A percentile compares a stretch with the other conserved stretches of the same genome.
Conservation (phyloP, 2,797 vertebrate genomes). For the Antennarius maculatus region DNA sequence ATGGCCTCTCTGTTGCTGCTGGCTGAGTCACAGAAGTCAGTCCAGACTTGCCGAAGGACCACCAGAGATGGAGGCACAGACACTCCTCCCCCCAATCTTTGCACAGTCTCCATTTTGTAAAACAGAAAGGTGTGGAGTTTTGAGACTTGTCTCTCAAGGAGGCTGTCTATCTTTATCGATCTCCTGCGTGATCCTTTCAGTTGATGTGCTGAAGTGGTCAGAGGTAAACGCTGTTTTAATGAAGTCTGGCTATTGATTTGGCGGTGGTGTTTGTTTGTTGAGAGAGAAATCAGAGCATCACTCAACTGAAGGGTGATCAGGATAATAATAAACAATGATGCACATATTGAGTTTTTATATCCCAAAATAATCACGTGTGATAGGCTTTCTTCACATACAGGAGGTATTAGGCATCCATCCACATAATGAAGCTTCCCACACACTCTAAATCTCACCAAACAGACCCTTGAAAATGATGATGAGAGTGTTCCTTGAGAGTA, state of each 20-base stretch:
- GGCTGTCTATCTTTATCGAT: constrained; percentile 62
- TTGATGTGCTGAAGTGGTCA: constrained; percentile 60
- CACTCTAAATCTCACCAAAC: constrained; percentile 42
- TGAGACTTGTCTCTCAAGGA: constrained; percentile 36
- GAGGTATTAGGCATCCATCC: constrained; percentile 21
- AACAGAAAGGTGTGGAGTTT: constrained; percentile 44
- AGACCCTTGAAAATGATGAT: constrained; percentile 41
- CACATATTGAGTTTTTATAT: constrained; percentile 29
- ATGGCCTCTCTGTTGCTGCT: constrained; percentile 45
- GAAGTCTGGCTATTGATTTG: constrained; percentile 69
- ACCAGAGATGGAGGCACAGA: constrained; percentile 8
- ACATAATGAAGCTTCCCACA: constrained; percentile 37
- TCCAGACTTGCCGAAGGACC: constrained; percentile 45
- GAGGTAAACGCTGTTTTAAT: constrained; percentile 68
- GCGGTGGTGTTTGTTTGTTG: constrained; percentile 44
- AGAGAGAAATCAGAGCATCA: constrained; percentile 45
- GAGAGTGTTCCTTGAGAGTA: constrained; percentile 63
- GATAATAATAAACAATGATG: constrained; percentile 53
- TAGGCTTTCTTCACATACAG: constrained; percentile 20
- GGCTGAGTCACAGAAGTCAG: constrained; percentile 40
- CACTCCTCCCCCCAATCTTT: background rate
- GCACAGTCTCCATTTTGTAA: constrained; percentile 28
- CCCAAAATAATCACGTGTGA: constrained; percentile 19
- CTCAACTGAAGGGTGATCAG: constrained; percentile 46
- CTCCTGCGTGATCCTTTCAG: constrained; percentile 43